phyloP scores from a whole-genome alignment of 64 coral and sea anemone species.

The Trachythela sp. region DNA sequence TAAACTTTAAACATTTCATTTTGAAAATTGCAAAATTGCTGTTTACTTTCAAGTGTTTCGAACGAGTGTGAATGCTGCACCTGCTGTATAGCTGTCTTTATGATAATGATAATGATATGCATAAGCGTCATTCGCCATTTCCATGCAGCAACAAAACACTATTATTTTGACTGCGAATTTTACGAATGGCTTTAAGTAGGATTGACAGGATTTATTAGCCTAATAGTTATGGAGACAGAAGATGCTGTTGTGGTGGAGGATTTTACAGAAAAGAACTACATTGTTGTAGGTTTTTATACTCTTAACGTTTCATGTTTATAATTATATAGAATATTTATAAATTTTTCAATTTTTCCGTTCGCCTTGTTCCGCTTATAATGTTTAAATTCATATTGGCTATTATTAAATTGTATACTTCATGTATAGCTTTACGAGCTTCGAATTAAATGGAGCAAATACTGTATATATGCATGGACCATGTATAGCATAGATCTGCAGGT shows the following conservation, averaged over 20 bases:
- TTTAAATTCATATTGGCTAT: background rate
- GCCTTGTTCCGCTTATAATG: no score
- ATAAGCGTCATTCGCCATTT: background rate
- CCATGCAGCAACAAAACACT: background rate
- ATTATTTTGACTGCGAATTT: background rate
- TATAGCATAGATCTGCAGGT: no score
- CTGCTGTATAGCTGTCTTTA: background rate
- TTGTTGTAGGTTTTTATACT: background rate
- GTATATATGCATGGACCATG: no score
- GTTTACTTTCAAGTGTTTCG: background rate
- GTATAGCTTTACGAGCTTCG: no score
- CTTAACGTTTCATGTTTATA: background rate
- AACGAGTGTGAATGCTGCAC: background rate
- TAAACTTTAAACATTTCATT: background rate
- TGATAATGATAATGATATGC: slow-evolving; percentile 7
- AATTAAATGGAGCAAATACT: no score
- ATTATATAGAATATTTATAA: background rate
- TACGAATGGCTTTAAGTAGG: background rate
- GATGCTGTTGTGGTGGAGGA: background rate
- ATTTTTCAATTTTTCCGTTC: no score
- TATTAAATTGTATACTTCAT: background rate
- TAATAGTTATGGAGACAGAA: background rate
- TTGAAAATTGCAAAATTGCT: background rate
- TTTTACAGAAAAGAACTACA: background rate
- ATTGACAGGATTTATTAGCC: background rate